These are phyloP conservation scores for Euleptes europaea DNA, from an alignment of 2,113 vertebrate genomes.

Conservation along the genomic window DNA sequence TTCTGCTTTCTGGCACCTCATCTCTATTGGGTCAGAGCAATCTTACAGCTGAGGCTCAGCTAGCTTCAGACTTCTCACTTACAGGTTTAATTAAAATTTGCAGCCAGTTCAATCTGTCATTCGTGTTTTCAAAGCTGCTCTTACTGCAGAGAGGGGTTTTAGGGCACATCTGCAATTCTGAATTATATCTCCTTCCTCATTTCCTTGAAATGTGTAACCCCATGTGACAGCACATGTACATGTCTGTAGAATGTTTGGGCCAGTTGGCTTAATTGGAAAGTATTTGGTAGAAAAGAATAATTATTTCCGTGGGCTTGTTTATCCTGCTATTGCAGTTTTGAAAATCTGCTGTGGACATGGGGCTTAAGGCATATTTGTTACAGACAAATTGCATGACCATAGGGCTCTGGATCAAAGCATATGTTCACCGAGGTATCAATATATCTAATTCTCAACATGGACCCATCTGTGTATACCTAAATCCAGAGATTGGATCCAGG, in stretches of 20 bases:
- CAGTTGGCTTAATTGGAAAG: constrained; percentile 20
- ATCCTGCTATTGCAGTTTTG: background rate
- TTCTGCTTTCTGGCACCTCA: constrained; percentile 18
- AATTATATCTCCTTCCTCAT: background rate
- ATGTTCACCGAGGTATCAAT: too few relatives aligned
- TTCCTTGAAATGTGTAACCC: background rate
- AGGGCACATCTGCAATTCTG: background rate
- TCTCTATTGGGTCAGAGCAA: constrained; percentile 12
- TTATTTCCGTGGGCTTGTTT: background rate
- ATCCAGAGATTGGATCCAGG: too few relatives aligned
- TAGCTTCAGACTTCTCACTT: constrained; percentile 45
- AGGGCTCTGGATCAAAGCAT: too few relatives aligned
- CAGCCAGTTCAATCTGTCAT: constrained; percentile 53
- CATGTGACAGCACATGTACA: background rate
- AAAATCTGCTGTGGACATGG: background rate
- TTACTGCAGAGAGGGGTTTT: background rate
- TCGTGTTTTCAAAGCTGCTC: constrained; percentile 44
- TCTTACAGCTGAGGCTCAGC: constrained; percentile 38
- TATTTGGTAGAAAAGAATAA: constrained; percentile 6
- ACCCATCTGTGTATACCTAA: too few relatives aligned
- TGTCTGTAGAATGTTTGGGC: background rate
- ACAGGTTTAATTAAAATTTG: constrained; percentile 61
- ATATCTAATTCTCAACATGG: too few relatives aligned
- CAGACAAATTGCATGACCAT: too few relatives aligned
- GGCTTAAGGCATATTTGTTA: background rate